Evolutionary conservation across 2,797 vertebrate species (phyloP), one percentile per base, ranked within the genome.

Genomic region (Sebastes elongatus): DNA sequence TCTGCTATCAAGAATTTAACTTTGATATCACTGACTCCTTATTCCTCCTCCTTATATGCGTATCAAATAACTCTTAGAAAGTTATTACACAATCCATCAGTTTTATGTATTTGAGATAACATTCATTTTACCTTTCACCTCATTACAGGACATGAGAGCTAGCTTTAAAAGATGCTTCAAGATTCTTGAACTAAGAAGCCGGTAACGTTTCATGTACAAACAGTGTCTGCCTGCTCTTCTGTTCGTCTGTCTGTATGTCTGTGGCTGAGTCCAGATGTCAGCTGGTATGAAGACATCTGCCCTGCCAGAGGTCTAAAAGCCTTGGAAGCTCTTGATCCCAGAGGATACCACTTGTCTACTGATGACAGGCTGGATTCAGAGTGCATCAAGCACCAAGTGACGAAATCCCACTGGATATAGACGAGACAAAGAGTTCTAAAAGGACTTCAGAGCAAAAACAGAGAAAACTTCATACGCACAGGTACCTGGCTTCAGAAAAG

Each of bases 231-330:
- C 80, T 76, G 70, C 6, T 59, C n/a, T 3, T 74, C 65, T 59
- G 33, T 71, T 33, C 22, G 3, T 77, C 35, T 78, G 59, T 80
- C 62, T 83, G 56, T 81, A 22, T 80, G 79, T 83, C 74, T 90
- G 68, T 53, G 57, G 52, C 72, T 77, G 61, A 90, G 75, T 68
- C 86, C 92, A 93, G 91, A 92, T 92, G 86, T 88, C 85, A 86
- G 83, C 86, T 88, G 84, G 63, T 88, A 89, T 91, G 87, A 90
- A 94, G 78, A 91, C 62, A 75, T 87, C 82, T 91, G 83, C 59
- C 81, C 62, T 81, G 87, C 85, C 88, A 91, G 84, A 78, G 74
- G 81, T 86, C 86, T 87, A 74, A 92, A 85, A 91, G 76, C 80
- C 65, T 72, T 81, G 76, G 78, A 87, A 88, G 77, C 86, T 74